A percentile compares a stretch with the other conserved stretches of the same genome.
Conservation (phyloP, 2,888 invertebrate genomes). For the Mimumesa dahlbomi region DNA sequence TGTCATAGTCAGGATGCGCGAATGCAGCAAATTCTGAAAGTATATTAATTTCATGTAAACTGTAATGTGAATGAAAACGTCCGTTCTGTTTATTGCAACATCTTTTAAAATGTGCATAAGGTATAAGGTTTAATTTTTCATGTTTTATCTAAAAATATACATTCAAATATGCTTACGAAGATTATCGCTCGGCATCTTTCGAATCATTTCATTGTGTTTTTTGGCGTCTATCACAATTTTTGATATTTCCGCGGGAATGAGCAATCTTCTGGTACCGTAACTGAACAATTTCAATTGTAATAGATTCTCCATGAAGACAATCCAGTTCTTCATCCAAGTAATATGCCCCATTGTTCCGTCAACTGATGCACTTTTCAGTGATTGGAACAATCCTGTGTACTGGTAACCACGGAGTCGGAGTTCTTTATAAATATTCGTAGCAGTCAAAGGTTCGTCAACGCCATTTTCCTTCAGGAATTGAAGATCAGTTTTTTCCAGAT, state of each 20-base stretch:
- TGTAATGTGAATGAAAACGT: too few species aligned
- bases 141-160: too few species aligned
- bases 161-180: constrained; percentile 72
- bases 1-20: constrained; percentile 77
- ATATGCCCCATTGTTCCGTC: constrained; percentile 77
- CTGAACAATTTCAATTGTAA: constrained; percentile 83
- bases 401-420: constrained; percentile 82
- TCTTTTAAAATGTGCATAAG: too few species aligned
- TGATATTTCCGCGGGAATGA: constrained; percentile 83
- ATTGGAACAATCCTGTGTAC: constrained; percentile 81
- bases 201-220: constrained; percentile 74
- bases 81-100: too few species aligned
- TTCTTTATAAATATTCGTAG: constrained; percentile 80
- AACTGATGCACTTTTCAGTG: constrained; percentile 81
- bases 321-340: constrained; percentile 85
- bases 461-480: constrained; percentile 56
- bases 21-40: constrained; percentile 76
- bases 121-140: too few species aligned
- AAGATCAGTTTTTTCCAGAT: constrained; percentile 69
- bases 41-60: too few species aligned
- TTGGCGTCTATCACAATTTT: constrained; percentile 83
- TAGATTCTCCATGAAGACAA: constrained; percentile 86
- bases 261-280: constrained; percentile 80
- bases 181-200: constrained; percentile 59
- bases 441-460: constrained; percentile 66